Evolutionary conservation across 2,113 vertebrate genomes (phyloP).

Genomic region (Limanda limanda): DNA sequence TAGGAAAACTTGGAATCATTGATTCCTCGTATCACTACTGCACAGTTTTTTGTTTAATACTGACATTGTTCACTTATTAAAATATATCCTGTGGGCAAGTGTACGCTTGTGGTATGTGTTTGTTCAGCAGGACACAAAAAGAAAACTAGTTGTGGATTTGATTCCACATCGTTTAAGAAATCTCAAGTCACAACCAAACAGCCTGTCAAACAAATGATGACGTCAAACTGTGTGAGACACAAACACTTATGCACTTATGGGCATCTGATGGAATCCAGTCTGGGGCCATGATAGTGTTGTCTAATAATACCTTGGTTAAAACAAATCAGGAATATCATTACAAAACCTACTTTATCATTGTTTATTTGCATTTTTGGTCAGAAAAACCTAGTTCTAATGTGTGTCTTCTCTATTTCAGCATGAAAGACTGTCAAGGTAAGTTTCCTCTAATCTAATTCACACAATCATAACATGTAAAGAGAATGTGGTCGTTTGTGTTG

Average conservation of each 20-base stretch:
- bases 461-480: neutral
- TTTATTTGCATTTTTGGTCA: neutral
- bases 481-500: no score
- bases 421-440: conserved; percentile 91
- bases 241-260: conserved; percentile 7
- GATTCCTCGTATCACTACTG: neutral
- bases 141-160: neutral
- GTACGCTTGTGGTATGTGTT: neutral
- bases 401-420: conserved; percentile 83
- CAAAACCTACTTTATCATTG: neutral
- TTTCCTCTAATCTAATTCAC: conserved; percentile 27
- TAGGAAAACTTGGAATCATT: conserved; percentile 27
- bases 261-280: neutral
- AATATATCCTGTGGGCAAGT: neutral
- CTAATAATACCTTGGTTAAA: neutral
- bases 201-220: neutral
- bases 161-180: neutral
- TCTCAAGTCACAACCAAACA: conserved; percentile 4
- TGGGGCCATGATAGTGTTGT: neutral
- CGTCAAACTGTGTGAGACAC: conserved; percentile 10
- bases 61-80: neutral
- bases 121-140: neutral
- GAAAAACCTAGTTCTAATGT: conserved; percentile 30
- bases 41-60: neutral
- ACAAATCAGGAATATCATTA: neutral